phyloP scores from a whole-genome alignment of 2,113 vertebrate species.

The Lontra canadensis region DNA sequence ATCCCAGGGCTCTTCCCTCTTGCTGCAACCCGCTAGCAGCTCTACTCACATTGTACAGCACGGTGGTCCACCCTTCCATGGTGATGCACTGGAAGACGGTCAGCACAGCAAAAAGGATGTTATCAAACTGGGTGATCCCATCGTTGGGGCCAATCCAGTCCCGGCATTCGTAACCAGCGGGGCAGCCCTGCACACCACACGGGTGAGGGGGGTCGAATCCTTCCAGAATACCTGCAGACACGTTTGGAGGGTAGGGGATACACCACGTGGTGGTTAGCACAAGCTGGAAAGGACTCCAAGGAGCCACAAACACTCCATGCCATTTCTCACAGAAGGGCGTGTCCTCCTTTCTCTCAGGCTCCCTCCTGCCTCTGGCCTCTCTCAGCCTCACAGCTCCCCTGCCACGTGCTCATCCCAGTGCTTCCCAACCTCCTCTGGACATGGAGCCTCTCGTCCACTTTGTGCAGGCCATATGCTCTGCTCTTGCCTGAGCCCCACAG shows the following conservation, averaged over 20 bases:
- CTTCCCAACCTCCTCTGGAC: not conserved
- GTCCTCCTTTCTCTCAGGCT: not conserved
- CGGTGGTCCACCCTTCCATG: slow-evolving; percentile 99
- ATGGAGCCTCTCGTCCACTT: not conserved
- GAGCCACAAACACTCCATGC: not conserved
- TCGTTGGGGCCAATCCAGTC: slow-evolving; percentile 97
- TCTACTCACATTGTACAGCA: slow-evolving; percentile 96
- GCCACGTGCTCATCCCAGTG: not conserved
- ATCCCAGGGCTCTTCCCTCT: not conserved
- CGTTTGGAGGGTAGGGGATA: not conserved
- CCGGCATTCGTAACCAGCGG: slow-evolving; percentile 89
- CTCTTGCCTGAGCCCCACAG: not conserved
- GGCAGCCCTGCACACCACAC: slow-evolving; percentile 93
- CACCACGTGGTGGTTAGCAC: not conserved
- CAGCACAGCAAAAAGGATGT: slow-evolving; percentile 98
- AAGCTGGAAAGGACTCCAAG: not conserved
- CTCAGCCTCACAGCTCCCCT: not conserved
- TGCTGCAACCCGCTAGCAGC: accelerated
- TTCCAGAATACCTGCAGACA: slow-evolving; percentile 84
- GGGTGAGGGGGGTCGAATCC: slow-evolving; percentile 89
- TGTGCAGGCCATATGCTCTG: not conserved
- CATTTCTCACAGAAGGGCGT: not conserved
- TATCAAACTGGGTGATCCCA: slow-evolving; percentile 99
- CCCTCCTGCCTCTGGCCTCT: not conserved
- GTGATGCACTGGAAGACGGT: slow-evolving; percentile 99